These are phyloP conservation scores for Gila orcuttii DNA, from an alignment of 2,113 vertebrate species.

Conservation along the genomic window DNA sequence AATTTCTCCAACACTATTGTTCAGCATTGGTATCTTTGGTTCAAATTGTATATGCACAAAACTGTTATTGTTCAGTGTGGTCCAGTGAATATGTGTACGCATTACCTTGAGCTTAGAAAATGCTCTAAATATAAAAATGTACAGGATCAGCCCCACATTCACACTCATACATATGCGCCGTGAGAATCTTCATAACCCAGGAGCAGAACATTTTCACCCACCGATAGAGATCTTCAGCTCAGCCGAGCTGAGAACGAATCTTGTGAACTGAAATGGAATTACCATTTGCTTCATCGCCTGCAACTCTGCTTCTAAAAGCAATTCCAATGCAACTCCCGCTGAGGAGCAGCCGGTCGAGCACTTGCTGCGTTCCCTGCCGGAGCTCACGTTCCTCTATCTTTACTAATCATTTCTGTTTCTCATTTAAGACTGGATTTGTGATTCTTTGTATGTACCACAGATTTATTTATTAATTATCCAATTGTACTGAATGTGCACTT, in stretches of 20 bases:
- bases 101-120: background rate
- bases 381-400: background rate
- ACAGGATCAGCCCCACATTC: background rate
- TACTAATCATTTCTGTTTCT: background rate
- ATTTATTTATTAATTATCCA: background rate
- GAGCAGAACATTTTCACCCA: conserved; percentile 28
- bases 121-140: background rate
- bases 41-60: background rate
- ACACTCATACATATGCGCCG: background rate
- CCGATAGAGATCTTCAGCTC: conserved; percentile 26
- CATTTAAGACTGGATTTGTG: background rate
- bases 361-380: background rate
- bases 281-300: conserved; percentile 37
- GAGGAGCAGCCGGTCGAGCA: conserved; percentile 16
- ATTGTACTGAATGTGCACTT: background rate
- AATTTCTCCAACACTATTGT: background rate
- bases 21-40: background rate
- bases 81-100: background rate
- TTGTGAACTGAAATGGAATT: conserved; percentile 33
- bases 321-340: conserved; percentile 31
- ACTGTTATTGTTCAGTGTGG: background rate
- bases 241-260: conserved; percentile 28
- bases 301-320: conserved; percentile 30
- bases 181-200: background rate
- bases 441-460: background rate